Conservation (phyloP, 2,888 invertebrate species). For the Trachelus stipa region DNA sequence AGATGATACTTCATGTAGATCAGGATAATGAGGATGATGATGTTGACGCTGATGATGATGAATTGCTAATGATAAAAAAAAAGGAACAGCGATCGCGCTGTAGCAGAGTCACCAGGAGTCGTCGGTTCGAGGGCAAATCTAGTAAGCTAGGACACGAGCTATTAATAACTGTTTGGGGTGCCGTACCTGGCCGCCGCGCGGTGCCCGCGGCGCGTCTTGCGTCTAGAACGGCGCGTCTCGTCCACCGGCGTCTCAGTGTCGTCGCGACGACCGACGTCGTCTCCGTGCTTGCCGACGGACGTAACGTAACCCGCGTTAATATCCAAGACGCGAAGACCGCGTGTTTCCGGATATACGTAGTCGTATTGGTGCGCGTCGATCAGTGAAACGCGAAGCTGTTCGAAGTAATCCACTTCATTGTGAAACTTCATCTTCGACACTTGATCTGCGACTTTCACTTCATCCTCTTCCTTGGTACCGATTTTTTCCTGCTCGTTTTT, state of each 20-base stretch:
- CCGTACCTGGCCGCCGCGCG: constrained; percentile 63
- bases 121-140: constrained; percentile 60
- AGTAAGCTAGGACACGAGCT: constrained; percentile 64
- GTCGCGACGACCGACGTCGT: constrained; percentile 61
- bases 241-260: constrained; percentile 65
- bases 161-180: constrained; percentile 66
- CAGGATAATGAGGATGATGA: not conserved
- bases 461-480: not conserved
- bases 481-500: not conserved
- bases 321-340: not conserved
- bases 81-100: not conserved
- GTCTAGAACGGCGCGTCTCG: constrained; percentile 55
- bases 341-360: not conserved
- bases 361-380: not conserved
- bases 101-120: constrained; percentile 16
- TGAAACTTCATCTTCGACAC: not conserved
- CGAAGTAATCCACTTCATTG: not conserved
- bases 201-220: constrained; percentile 47
- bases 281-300: constrained; percentile 21
- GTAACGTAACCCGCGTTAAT: constrained; percentile 12
- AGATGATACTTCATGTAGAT: not conserved
- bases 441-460: not conserved
- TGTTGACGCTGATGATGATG: not conserved
- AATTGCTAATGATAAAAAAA: constrained; percentile 1
- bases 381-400: not conserved